Evolutionary conservation across 2,888 invertebrate species (phyloP), one percentile per base, ranked within the genome.

Genomic region (Aporophyla nigra): DNA sequence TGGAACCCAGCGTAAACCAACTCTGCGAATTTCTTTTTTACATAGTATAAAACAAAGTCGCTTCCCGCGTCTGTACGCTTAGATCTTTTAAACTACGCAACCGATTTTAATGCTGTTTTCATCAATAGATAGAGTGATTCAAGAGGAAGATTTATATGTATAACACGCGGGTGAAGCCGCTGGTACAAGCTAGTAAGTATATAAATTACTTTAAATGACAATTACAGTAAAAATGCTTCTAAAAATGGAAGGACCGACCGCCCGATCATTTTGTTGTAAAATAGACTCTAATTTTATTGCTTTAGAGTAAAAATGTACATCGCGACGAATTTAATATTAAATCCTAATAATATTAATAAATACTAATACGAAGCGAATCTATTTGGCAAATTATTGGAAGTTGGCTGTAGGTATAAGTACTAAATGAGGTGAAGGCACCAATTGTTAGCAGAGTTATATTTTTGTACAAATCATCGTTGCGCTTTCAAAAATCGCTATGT

Each of bases 311-410:
- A 16, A 27, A 3, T 56, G 10, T 62, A 56, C 40, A 53, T 19
- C 51, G 46, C 27, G n/a, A 58, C n/a, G 21, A 66, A 51, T 51
- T 67, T 62, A 33, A 56, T 62, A 53, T 51, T 62, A 46, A 51
- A 59, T 51, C 14, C 59, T 84, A 74, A 63, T 53, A 12, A 33
- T 74, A 63, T 62, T 0, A 54, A 74, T 84, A 82, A 84, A 80
- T 74, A 74, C 33, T 72, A 70, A 19, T n/a, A n/a, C 27, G 63
- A 82, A 82, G 80, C 84, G 10, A 71, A 65, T 71, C 54, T 74
- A 27, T 84, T 82, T 82, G 85, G 81, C 85, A 43, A 33, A n/a
- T 43, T 33, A 24, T 63, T 68, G 74, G 74, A 85, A 82, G 76
- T 63, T 24, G n/a, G 33, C 33, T 63, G 16, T 54, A 67, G 63